These are phyloP conservation scores for Epinephelus awoara DNA, from an alignment of 2,797 vertebrate genomes.

Conservation along the genomic window DNA sequence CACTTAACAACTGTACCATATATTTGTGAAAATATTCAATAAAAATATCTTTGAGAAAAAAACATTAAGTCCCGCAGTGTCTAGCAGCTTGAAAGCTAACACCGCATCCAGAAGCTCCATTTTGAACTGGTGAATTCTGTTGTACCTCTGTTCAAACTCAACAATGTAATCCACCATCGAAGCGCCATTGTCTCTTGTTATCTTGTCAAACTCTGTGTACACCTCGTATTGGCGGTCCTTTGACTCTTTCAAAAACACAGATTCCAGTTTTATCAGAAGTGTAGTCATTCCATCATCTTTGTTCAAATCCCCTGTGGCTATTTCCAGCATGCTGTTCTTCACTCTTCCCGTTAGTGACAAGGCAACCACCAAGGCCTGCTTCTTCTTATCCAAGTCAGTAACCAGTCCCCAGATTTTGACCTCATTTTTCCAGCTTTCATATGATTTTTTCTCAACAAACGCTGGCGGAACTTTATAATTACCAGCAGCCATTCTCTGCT, in stretches of 20 bases:
- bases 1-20: too few relatives aligned
- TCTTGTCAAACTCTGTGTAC: conserved; percentile 22
- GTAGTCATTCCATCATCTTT: conserved; percentile 7
- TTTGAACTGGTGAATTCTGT: not conserved
- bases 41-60: too few relatives aligned
- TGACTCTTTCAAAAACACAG: conserved; percentile 43
- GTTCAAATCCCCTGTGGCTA: conserved; percentile 26
- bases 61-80: not conserved
- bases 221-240: conserved; percentile 23
- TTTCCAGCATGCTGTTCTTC: conserved; percentile 29
- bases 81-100: not conserved
- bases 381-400: conserved; percentile 38
- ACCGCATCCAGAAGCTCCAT: not conserved
- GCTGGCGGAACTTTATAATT: too few relatives aligned
- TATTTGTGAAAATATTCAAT: too few relatives aligned
- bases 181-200: not conserved
- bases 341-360: conserved; percentile 33
- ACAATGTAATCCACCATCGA: conserved; percentile 24
- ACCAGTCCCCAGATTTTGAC: conserved; percentile 45
- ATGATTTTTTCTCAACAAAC: too few relatives aligned
- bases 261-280: conserved; percentile 33
- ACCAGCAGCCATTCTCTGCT: too few relatives aligned
- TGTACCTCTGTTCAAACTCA: not conserved
- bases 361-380: conserved; percentile 39
- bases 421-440: too few relatives aligned